Evolutionary conservation across 2,888 invertebrate genomes (phyloP).

Genomic region (Acanthosepion pharaonis): DNA sequence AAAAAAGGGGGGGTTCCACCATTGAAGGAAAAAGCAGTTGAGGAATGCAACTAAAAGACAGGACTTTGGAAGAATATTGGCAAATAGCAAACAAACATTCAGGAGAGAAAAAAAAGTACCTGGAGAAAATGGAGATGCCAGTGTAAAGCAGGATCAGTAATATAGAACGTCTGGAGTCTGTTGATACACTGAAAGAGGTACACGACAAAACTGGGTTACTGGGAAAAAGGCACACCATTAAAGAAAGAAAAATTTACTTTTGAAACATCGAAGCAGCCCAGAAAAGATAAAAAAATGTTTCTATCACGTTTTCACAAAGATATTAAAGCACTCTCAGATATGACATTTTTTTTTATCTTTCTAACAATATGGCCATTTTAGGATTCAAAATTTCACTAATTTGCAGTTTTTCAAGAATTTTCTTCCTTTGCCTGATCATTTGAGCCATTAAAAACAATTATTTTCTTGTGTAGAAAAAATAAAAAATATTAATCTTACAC

Average conservation of each 20-base stretch:
- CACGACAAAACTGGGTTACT: background rate
- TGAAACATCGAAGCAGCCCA: background rate
- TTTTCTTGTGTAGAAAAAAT: too few species aligned
- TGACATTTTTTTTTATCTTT: background rate
- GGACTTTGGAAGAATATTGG: background rate
- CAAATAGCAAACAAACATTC: background rate
- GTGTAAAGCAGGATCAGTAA: background rate
- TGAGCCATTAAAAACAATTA: too few species aligned
- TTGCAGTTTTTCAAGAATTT: too few species aligned
- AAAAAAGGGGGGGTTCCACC: background rate
- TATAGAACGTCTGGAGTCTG: background rate
- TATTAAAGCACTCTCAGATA: background rate
- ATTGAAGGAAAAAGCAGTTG: background rate
- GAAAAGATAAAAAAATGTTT: background rate
- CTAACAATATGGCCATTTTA: too few species aligned
- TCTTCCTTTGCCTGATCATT: too few species aligned
- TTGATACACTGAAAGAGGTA: slow-evolving; percentile 25
- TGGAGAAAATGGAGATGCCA: background rate
- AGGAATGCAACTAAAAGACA: background rate
- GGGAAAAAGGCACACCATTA: background rate
- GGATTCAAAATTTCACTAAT: too few species aligned
- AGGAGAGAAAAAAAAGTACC: background rate
- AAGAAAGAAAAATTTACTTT: background rate
- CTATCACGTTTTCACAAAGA: background rate
- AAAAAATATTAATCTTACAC: too few species aligned